These are phyloP conservation scores for Leptestheria dahalacensis DNA, from an alignment of 1,140 invertebrate species.

Conservation along the genomic window DNA sequence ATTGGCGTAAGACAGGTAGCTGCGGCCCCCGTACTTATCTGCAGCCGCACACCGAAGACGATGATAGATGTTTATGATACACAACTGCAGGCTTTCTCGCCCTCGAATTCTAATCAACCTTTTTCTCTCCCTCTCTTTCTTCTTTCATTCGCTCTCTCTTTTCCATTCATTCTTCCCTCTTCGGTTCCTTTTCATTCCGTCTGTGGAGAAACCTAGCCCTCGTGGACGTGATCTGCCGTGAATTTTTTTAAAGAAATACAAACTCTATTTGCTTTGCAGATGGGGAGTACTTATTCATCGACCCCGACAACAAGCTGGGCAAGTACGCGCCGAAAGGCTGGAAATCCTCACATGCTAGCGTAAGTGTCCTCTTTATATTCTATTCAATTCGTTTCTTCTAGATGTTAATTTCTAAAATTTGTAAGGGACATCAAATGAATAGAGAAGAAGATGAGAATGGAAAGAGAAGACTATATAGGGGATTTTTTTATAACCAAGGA, in stretches of 20 bases:
- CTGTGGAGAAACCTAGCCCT: too few species aligned
- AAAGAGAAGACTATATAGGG: too few species aligned
- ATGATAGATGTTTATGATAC: constrained; percentile 20
- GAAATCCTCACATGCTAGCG: constrained; percentile 80
- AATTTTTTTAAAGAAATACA: too few species aligned
- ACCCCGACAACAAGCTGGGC: constrained; percentile 81
- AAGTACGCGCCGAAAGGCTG: constrained; percentile 92
- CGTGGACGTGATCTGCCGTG: too few species aligned
- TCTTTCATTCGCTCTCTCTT: constrained; percentile 10
- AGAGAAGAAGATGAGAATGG: too few species aligned
- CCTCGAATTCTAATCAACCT: background rate
- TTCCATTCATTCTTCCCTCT: constrained; percentile 9
- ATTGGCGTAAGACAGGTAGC: background rate
- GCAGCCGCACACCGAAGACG: constrained; percentile 25
- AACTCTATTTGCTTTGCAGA: constrained; percentile 45
- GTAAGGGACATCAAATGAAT: too few species aligned
- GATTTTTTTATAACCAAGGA: too few species aligned
- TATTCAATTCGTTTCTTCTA: too few species aligned
- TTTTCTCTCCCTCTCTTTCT: background rate
- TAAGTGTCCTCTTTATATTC: constrained; percentile 34
- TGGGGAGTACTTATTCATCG: constrained; percentile 86
- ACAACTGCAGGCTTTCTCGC: constrained; percentile 26
- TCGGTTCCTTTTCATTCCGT: constrained; percentile 4
- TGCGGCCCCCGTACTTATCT: constrained; percentile 7
- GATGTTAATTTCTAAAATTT: too few species aligned